phyloP scores from a whole-genome alignment of 2,113 vertebrate species.

The Okapia johnstoni region DNA sequence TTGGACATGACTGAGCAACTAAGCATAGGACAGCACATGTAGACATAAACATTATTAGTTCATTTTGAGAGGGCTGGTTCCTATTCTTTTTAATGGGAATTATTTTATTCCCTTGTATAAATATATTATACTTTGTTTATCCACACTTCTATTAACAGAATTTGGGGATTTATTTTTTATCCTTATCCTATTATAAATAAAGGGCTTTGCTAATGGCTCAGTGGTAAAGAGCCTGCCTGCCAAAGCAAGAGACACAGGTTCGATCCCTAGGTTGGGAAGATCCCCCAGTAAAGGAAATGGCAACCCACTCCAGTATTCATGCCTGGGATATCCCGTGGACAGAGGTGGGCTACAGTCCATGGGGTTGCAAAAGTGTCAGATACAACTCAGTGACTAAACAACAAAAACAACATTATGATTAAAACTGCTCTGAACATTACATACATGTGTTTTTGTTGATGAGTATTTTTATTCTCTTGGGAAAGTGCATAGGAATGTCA shows the following conservation, averaged over 20 bases:
- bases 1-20: fast-evolving
- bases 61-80: background rate
- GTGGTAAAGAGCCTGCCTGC: background rate
- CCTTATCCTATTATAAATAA: background rate
- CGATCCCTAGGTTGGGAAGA: background rate
- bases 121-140: background rate
- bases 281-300: background rate
- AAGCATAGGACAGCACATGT: background rate
- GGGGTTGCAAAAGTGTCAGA: fast-evolving
- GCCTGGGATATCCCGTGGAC: background rate
- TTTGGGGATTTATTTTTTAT: background rate
- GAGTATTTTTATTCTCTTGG: background rate
- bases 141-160: background rate
- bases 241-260: background rate
- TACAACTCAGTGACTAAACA: background rate
- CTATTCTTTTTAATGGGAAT: background rate
- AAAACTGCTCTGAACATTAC: background rate
- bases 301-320: background rate
- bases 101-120: background rate
- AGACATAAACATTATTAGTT: background rate
- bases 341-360: background rate
- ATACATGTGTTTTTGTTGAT: background rate
- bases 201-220: background rate
- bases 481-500: background rate
- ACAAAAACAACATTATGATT: background rate